Evolutionary conservation across 2,113 vertebrate species (phyloP).

Genomic region (Crotalus horridus): DNA sequence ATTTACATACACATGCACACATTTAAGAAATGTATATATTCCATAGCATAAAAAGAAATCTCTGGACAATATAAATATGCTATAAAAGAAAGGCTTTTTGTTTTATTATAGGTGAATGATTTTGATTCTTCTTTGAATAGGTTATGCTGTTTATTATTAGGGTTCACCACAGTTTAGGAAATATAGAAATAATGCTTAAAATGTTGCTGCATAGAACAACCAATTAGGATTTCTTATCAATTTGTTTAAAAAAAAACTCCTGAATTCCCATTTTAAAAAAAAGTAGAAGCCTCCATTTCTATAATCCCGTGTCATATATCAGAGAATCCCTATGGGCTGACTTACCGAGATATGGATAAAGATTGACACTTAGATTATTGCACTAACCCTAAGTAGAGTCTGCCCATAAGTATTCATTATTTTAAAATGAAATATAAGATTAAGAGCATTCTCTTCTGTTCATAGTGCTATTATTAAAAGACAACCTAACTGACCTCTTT

Average conservation of each 20-base stretch:
- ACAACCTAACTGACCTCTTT: neutral
- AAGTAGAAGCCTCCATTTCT: conserved; percentile 48
- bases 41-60: neutral
- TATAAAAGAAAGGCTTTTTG: neutral
- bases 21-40: neutral
- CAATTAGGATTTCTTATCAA: conserved; percentile 20
- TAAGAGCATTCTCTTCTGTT: neutral
- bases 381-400: neutral
- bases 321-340: conserved; percentile 28
- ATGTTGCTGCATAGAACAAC: conserved; percentile 6
- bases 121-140: neutral
- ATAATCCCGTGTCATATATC: conserved; percentile 33
- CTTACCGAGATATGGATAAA: conserved; percentile 12
- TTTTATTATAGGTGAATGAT: neutral
- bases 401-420: conserved; percentile 9
- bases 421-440: conserved; percentile 8
- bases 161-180: neutral
- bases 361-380: conserved; percentile 31
- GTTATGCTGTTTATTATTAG: neutral
- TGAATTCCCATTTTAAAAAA: conserved; percentile 53
- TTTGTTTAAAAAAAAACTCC: conserved; percentile 1
- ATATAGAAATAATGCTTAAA: neutral
- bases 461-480: neutral
- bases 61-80: neutral
- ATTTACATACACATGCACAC: too few relatives aligned